These are phyloP conservation scores for Bruchidius siliquastri DNA, from an alignment of 2,888 invertebrate genomes.

Conservation along the genomic window DNA sequence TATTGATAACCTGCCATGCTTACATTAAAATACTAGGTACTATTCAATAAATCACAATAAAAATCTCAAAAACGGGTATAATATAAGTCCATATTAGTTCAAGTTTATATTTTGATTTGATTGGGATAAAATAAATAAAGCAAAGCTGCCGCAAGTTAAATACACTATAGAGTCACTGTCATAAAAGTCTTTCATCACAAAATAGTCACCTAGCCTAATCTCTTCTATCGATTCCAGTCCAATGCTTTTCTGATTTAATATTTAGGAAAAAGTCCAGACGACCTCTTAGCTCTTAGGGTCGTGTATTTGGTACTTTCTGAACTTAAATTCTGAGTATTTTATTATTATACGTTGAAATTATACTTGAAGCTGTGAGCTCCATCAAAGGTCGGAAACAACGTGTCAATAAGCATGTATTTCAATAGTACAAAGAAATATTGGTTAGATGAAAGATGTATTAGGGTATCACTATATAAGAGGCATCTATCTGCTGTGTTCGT, in stretches of 20 bases:
- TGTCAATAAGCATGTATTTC: too few species aligned
- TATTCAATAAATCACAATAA: background rate
- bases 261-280: background rate
- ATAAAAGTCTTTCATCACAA: slow-evolving; percentile 10
- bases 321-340: too few species aligned
- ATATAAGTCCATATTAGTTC: background rate
- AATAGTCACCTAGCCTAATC: slow-evolving; percentile 8
- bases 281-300: too few species aligned
- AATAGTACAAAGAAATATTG: too few species aligned
- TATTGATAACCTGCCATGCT: background rate
- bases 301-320: too few species aligned
- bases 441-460: too few species aligned
- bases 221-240: background rate
- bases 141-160: slow-evolving; percentile 26
- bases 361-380: too few species aligned
- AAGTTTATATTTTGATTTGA: background rate
- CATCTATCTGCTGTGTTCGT: too few species aligned
- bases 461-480: too few species aligned
- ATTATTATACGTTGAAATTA: too few species aligned
- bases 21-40: background rate
- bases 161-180: slow-evolving; percentile 15
- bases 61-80: background rate
- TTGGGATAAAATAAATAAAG: slow-evolving; percentile 23
- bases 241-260: background rate
- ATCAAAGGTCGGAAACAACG: too few species aligned